Percentiles rank a stretch among this genome's conserved stretches.
phyloP scores from a whole-genome alignment of 2,113 vertebrate genomes.

The Sphyrna mokarran region DNA sequence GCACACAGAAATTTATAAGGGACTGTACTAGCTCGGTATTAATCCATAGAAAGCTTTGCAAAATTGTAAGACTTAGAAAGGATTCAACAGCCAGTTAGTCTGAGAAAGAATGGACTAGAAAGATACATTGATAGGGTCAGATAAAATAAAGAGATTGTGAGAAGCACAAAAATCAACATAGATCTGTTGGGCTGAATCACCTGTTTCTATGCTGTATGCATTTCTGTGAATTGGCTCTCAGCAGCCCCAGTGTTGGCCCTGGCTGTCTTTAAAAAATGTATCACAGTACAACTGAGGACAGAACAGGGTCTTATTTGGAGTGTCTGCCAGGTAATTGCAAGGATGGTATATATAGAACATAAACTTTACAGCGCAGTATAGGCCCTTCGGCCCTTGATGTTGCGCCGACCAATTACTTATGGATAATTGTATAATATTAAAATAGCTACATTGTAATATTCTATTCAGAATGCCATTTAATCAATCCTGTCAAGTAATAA shows the following conservation, averaged over 20 bases:
- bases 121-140: not conserved
- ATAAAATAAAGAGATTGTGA: not conserved
- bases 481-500: not conserved
- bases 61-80: not conserved
- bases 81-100: not conserved
- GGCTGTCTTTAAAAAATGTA: not conserved
- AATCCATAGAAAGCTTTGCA: not conserved
- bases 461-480: not conserved
- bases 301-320: not conserved
- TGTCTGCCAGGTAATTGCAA: not conserved
- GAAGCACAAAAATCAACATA: not conserved
- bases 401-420: slow-evolving; percentile 15
- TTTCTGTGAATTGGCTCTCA: not conserved
- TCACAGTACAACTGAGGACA: not conserved
- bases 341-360: too few relatives aligned
- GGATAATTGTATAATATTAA: not conserved
- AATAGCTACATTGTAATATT: not conserved
- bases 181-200: too few relatives aligned
- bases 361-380: too few relatives aligned
- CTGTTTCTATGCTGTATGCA: not conserved
- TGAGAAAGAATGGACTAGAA: not conserved
- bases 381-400: too few relatives aligned
- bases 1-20: not conserved
- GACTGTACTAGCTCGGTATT: not conserved
- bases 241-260: not conserved